Evolutionary conservation across 2,797 vertebrate genomes (phyloP).

Genomic region (Prionace glauca): DNA sequence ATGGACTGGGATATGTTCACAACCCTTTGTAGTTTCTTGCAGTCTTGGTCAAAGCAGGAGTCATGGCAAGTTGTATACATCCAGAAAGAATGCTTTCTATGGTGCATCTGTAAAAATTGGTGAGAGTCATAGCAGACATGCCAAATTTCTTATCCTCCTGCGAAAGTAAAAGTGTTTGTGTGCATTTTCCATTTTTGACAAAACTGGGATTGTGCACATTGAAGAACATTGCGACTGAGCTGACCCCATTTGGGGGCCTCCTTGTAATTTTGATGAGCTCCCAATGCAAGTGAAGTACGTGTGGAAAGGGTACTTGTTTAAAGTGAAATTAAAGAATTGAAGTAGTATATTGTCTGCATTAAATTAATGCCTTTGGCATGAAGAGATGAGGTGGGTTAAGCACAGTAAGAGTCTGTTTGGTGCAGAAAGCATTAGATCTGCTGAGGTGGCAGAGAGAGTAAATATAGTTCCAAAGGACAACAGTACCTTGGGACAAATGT

Average conservation of each 20-base stretch:
- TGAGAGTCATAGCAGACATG: too few species aligned
- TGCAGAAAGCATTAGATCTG: background rate
- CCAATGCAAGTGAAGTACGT: background rate
- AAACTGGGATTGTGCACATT: background rate
- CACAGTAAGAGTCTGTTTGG: background rate
- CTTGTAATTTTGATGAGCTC: background rate
- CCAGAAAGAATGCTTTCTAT: too few species aligned
- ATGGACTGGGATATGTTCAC: too few species aligned
- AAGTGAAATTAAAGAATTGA: background rate
- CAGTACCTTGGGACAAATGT: background rate
- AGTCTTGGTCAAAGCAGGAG: too few species aligned
- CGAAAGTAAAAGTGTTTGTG: background rate
- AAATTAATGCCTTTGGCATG: background rate
- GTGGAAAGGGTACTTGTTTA: background rate
- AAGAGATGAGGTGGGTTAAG: background rate
- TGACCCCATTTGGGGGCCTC: background rate
- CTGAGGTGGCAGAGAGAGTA: background rate
- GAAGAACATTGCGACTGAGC: background rate
- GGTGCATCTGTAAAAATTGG: too few species aligned
- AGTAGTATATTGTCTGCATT: background rate
- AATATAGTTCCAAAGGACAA: background rate
- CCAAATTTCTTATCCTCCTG: too few species aligned
- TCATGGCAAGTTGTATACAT: too few species aligned
- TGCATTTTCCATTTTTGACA: background rate
- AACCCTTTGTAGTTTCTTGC: too few species aligned